phyloP scores from a whole-genome alignment of 2,113 vertebrate species.

The Mormyrus iriodes region DNA sequence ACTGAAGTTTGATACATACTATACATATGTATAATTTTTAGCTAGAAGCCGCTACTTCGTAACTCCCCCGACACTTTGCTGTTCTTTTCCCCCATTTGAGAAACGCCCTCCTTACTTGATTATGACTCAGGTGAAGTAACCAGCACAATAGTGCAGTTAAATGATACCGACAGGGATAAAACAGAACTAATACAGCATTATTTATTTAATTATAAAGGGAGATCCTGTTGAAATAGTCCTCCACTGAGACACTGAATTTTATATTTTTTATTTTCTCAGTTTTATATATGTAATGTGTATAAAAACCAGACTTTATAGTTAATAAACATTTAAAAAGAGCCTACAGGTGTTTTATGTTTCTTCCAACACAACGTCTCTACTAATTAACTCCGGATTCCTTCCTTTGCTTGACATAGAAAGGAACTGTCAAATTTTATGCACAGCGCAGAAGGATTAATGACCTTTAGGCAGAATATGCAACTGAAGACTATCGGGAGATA shows the following conservation, averaged over 20 bases:
- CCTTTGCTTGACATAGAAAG: background rate
- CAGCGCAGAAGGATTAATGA: background rate
- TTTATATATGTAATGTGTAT: background rate
- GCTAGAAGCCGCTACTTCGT: background rate
- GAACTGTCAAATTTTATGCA: background rate
- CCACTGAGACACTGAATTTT: conserved; percentile 27
- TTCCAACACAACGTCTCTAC: background rate
- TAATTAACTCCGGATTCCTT: background rate
- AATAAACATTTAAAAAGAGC: background rate
- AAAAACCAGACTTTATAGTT: background rate
- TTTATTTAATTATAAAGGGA: conserved; percentile 37
- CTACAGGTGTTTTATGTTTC: background rate
- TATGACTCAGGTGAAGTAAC: background rate
- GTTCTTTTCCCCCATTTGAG: background rate
- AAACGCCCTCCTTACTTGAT: background rate
- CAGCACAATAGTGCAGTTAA: background rate
- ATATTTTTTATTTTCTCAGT: conserved; percentile 23
- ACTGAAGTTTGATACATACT: background rate
- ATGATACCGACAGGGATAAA: conserved; percentile 16
- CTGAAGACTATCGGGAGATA: background rate
- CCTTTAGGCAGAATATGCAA: background rate
- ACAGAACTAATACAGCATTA: conserved; percentile 46
- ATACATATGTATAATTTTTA: background rate
- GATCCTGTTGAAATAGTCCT: conserved; percentile 8
- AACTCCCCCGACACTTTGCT: background rate